Conservation (phyloP, 2,797 vertebrate species). For the Falco rusticolus region DNA sequence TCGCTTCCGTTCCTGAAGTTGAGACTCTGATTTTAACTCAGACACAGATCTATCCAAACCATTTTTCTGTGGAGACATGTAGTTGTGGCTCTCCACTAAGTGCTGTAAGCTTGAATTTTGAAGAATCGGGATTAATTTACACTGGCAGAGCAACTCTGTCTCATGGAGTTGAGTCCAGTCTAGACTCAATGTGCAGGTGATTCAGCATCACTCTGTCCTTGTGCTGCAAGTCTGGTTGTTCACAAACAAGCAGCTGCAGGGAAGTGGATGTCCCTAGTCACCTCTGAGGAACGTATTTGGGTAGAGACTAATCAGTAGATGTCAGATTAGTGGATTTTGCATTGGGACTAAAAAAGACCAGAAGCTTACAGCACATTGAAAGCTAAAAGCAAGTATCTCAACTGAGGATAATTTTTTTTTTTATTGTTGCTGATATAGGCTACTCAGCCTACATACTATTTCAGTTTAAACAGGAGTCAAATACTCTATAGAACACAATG, state of each 20-base stretch:
- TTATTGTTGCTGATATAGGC: neutral
- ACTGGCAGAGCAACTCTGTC: neutral
- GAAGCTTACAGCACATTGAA: neutral
- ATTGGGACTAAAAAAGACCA: neutral
- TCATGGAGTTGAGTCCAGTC: neutral
- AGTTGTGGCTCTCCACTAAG: neutral
- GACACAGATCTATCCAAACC: neutral
- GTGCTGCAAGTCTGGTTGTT: neutral
- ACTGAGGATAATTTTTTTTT: neutral
- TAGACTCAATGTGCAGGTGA: neutral
- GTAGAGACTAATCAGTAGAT: neutral
- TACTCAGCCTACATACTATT: neutral
- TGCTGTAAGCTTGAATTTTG: neutral
- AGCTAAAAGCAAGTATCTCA: neutral
- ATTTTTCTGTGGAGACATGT: neutral
- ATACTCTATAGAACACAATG: neutral
- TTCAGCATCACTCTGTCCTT: neutral
- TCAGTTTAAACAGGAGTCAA: neutral
- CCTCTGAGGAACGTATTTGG: neutral
- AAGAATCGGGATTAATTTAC: neutral
- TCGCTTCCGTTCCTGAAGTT: neutral
- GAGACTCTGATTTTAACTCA: neutral
- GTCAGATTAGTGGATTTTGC: neutral
- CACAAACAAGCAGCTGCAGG: rapidly evolving
- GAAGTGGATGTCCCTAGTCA: neutral